phyloP scores from a whole-genome alignment of 1,140 invertebrate species.

The Matsumurasca onukii region DNA sequence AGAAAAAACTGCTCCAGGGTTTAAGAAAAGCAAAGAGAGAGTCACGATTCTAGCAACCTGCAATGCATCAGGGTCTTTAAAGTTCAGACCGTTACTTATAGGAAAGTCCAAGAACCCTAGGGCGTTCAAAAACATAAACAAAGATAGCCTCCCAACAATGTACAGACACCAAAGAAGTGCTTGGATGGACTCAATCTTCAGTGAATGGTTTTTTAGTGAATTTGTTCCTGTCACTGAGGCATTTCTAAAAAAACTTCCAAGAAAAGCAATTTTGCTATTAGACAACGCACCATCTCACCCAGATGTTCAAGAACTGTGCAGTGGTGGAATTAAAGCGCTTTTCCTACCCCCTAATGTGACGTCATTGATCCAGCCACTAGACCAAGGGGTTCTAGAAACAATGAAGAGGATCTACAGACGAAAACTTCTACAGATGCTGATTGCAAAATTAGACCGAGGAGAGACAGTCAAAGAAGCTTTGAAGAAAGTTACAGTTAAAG shows the following conservation, averaged over 20 bases:
- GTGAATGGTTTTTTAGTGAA: background rate
- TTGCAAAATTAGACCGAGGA: conserved; percentile 15
- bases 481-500: conserved; percentile 29
- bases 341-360: conserved; percentile 18
- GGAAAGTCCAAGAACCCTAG: background rate
- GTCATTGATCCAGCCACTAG: conserved; percentile 4
- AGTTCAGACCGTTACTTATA: background rate
- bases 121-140: conserved; percentile 17
- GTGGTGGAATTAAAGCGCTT: conserved; percentile 13
- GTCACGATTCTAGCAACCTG: background rate
- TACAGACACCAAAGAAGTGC: background rate
- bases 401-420: conserved; percentile 29
- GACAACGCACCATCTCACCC: conserved; percentile 29
- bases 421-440: conserved; percentile 27
- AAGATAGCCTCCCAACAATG: background rate
- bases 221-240: conserved; percentile 10
- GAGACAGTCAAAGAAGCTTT: conserved; percentile 7
- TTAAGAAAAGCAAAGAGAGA: conserved; percentile 4
- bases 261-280: conserved; percentile 7
- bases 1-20: conserved; percentile 6
- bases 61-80: background rate
- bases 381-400: conserved; percentile 27
- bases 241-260: conserved; percentile 3
- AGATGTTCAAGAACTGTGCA: conserved; percentile 21
- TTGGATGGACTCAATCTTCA: background rate